phyloP scores from a whole-genome alignment of 2,797 vertebrate species.

The Basileuterus tristriatus region DNA sequence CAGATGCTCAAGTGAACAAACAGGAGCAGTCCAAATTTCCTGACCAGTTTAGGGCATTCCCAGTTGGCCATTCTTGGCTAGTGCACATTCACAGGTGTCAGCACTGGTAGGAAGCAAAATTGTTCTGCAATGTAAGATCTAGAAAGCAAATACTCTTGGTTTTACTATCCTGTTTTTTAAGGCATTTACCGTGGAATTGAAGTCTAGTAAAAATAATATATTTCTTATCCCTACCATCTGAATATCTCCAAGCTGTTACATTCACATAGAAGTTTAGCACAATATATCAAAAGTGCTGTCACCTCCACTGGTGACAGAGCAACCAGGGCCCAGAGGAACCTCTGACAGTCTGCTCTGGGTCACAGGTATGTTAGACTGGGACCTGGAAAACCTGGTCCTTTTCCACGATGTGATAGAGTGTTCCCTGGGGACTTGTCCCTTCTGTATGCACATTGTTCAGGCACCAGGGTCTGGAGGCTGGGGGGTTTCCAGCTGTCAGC shows the following conservation, averaged over 20 bases:
- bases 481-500: neutral
- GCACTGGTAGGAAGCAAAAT: neutral
- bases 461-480: accelerated
- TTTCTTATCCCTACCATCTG: neutral
- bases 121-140: neutral
- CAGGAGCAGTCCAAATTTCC: neutral
- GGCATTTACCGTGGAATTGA: neutral
- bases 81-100: neutral
- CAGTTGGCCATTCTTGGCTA: neutral
- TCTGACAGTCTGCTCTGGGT: neutral
- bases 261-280: neutral
- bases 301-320: neutral
- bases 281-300: neutral
- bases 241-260: neutral
- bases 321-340: neutral
- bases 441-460: neutral
- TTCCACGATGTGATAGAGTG: neutral
- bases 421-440: neutral
- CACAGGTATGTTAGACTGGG: neutral
- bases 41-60: neutral
- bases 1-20: neutral
- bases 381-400: neutral
- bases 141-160: neutral
- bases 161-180: neutral
- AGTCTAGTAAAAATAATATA: neutral